Percentiles rank a stretch among this genome's conserved stretches.
Evolutionary conservation across 2,797 vertebrate genomes (phyloP).

Genomic region (Sparus aurata): DNA sequence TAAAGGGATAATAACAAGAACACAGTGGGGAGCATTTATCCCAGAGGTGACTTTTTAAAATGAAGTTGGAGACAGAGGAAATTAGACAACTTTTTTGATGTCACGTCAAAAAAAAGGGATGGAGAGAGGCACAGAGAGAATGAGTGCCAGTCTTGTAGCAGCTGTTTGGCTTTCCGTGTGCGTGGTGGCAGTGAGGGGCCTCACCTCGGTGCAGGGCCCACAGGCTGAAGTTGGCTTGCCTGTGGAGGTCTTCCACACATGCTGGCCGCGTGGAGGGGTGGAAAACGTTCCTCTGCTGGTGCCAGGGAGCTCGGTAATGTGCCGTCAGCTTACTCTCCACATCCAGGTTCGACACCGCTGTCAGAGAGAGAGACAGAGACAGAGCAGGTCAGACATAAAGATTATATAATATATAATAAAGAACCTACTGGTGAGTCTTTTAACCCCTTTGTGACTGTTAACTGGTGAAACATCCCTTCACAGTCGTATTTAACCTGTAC

Average conservation of each 20-base stretch:
- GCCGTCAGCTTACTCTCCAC: slow-evolving; percentile 93
- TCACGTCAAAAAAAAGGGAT: neutral
- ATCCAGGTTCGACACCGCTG: slow-evolving; percentile 97
- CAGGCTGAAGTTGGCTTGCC: slow-evolving; percentile 90
- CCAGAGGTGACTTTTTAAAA: slow-evolving; percentile 11
- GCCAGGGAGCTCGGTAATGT: slow-evolving; percentile 92
- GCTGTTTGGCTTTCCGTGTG: neutral
- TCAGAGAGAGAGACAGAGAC: slow-evolving; percentile 22
- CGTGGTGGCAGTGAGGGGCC: slow-evolving; percentile 1
- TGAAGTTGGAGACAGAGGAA: neutral
- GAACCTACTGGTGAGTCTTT: neutral
- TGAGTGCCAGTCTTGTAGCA: neutral
- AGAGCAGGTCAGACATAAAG: neutral
- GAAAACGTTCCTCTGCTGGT: slow-evolving; percentile 94
- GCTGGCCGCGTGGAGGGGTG: slow-evolving; percentile 90
- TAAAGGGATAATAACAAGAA: neutral
- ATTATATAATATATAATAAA: too few species aligned
- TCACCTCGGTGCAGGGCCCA: slow-evolving; percentile 89
- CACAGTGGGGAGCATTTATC: neutral
- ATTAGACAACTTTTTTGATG: neutral
- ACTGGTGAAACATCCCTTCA: neutral
- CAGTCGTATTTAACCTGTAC: neutral
- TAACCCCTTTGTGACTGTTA: neutral
- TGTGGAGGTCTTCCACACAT: slow-evolving; percentile 94
- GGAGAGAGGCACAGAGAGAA: neutral